These are phyloP conservation scores for Ypsolopha sequella DNA, from an alignment of 2,888 invertebrate species.

Conservation along the genomic window DNA sequence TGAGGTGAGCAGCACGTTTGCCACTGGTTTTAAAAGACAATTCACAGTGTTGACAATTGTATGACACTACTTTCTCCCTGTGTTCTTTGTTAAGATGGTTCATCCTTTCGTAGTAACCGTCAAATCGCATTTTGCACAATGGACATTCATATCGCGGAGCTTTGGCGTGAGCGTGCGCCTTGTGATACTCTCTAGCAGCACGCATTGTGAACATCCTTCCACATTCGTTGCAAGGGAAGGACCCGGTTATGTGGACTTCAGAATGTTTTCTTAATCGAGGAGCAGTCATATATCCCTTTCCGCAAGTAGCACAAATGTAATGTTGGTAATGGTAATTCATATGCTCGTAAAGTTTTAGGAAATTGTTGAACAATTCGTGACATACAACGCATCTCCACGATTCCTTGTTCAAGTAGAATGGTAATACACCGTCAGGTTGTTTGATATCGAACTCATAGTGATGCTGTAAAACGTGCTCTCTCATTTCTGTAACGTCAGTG, in stretches of 20 bases:
- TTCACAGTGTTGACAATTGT: constrained; percentile 46
- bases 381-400: constrained; percentile 51
- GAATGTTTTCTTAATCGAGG: constrained; percentile 52
- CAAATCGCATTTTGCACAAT: constrained; percentile 46
- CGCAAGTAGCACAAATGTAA: constrained; percentile 55
- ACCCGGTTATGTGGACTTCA: constrained; percentile 48
- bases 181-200: constrained; percentile 49
- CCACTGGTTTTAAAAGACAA: constrained; percentile 50
- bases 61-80: constrained; percentile 41
- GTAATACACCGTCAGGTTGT: constrained; percentile 51
- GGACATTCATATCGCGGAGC: constrained; percentile 54
- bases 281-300: constrained; percentile 58
- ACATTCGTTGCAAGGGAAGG: constrained; percentile 51
- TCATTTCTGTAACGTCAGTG: constrained; percentile 30
- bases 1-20: constrained; percentile 41
- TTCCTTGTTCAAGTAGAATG: constrained; percentile 47
- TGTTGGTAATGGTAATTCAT: constrained; percentile 60
- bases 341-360: constrained; percentile 54
- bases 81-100: constrained; percentile 49
- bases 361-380: constrained; percentile 44
- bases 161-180: constrained; percentile 44
- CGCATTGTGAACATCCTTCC: constrained; percentile 43
- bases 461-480: constrained; percentile 40
- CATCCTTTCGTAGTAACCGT: constrained; percentile 50
- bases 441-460: constrained; percentile 34